Percentiles rank a stretch among this genome's conserved stretches.
phyloP scores from a whole-genome alignment of 2,797 vertebrate genomes.

The Poecilia wingei region DNA sequence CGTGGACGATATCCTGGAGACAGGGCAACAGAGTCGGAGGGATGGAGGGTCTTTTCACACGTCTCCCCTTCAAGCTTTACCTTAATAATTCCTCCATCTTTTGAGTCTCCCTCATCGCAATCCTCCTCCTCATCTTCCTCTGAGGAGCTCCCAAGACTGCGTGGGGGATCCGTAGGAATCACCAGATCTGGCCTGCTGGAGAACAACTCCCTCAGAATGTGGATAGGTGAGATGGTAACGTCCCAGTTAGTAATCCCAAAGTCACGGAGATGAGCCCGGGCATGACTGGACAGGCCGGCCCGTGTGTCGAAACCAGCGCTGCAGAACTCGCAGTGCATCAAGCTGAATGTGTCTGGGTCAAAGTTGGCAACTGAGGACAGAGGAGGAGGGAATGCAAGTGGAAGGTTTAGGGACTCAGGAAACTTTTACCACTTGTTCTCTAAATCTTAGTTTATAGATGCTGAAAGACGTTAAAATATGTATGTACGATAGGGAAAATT shows the following conservation, averaged over 20 bases:
- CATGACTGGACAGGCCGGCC: constrained; percentile 95
- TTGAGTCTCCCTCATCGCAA: constrained; percentile 51
- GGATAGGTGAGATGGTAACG: constrained; percentile 94
- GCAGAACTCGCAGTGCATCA: constrained; percentile 98
- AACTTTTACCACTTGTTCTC: background rate
- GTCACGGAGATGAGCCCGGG: constrained; percentile 93
- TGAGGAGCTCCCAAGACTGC: constrained; percentile 56
- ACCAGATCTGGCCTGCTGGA: constrained; percentile 89
- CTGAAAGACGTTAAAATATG: background rate
- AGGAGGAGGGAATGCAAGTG: constrained; percentile 12
- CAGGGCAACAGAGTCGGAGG: constrained; percentile 51
- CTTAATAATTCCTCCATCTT: constrained; percentile 55
- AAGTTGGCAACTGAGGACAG: constrained; percentile 91
- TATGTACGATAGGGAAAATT: background rate
- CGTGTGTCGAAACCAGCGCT: constrained; percentile 95
- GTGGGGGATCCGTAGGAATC: constrained; percentile 82
- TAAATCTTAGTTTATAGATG: background rate
- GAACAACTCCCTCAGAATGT: constrained; percentile 92
- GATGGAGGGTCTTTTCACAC: constrained; percentile 66
- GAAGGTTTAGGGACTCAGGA: constrained; percentile 5
- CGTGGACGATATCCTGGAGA: constrained; percentile 39
- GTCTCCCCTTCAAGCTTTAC: constrained; percentile 63
- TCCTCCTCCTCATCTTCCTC: constrained; percentile 39
- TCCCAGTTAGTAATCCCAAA: constrained; percentile 99
- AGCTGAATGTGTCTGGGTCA: constrained; percentile 94